Percentiles rank a stretch among this genome's conserved stretches.
phyloP scores from a whole-genome alignment of 2,113 vertebrate genomes.

The Chionodraco myersi region DNA sequence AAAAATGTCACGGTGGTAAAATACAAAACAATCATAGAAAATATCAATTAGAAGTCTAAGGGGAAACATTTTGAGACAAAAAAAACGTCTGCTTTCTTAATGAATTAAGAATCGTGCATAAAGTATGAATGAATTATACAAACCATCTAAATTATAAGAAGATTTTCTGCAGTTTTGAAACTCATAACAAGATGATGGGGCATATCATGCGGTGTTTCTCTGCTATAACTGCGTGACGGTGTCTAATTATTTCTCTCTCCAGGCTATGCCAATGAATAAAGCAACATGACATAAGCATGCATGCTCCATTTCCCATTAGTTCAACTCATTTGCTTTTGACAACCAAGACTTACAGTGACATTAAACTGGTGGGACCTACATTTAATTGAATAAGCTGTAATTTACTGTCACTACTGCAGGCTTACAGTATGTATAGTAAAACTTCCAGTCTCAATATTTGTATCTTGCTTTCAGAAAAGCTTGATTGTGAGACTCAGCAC shows the following conservation, averaged over 20 bases:
- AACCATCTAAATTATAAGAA: background rate
- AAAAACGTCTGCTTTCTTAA: background rate
- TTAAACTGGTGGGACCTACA: conserved; percentile 54
- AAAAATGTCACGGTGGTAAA: background rate
- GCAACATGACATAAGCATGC: background rate
- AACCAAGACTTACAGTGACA: conserved; percentile 76
- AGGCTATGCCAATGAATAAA: conserved; percentile 33
- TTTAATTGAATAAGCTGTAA: background rate
- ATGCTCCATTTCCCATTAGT: conserved; percentile 21
- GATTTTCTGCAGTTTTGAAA: background rate
- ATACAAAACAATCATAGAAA: background rate
- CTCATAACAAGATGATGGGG: conserved; percentile 16
- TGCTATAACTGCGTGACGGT: conserved; percentile 28
- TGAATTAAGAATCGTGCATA: background rate
- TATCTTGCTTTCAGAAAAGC: conserved; percentile 25
- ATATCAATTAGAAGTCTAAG: background rate
- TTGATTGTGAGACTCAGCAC: conserved; percentile 53
- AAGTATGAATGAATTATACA: background rate
- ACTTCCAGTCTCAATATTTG: conserved; percentile 44
- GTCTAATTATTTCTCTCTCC: conserved; percentile 49
- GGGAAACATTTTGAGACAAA: background rate
- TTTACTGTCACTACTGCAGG: background rate
- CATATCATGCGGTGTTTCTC: background rate
- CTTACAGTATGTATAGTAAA: conserved; percentile 4
- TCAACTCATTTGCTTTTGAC: conserved; percentile 40